phyloP scores from a whole-genome alignment of 2,797 vertebrate species.

The Gallinago solitaria region DNA sequence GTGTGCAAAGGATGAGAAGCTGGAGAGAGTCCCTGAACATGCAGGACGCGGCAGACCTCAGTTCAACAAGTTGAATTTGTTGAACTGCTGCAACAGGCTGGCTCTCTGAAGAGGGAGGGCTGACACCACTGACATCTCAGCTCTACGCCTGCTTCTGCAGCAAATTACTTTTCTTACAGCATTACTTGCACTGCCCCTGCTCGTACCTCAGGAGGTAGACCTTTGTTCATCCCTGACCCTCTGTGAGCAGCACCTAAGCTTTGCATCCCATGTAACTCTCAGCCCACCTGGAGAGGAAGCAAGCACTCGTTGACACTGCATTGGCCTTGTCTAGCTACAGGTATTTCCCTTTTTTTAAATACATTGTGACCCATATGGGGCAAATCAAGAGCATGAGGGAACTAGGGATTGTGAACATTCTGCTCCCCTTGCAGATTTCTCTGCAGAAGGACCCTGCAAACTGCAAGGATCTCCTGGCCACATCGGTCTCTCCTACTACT shows the following conservation, averaged over 20 bases:
- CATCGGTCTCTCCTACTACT: not conserved
- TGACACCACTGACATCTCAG: not conserved
- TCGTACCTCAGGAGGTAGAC: not conserved
- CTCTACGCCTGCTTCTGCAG: not conserved
- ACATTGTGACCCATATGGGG: not conserved
- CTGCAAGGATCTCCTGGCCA: not conserved
- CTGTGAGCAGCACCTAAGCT: not conserved
- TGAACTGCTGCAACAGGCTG: not conserved
- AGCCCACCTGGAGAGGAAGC: not conserved
- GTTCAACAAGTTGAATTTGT: not conserved
- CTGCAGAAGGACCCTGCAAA: not conserved
- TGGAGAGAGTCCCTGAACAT: not conserved
- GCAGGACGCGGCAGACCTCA: not conserved
- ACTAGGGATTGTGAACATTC: not conserved
- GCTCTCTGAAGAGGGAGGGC: not conserved
- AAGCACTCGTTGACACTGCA: not conserved
- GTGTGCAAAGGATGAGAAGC: not conserved
- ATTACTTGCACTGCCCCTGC: not conserved
- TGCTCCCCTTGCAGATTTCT: not conserved
- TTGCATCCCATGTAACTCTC: not conserved
- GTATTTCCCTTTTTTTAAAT: not conserved
- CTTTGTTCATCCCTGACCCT: not conserved
- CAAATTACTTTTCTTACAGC: not conserved
- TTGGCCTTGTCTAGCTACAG: not conserved
- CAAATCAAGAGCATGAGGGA: rapidly evolving